Percentiles rank a stretch among this genome's conserved stretches.
phyloP scores from a whole-genome alignment of 2,113 vertebrate genomes.

The Myotis yumanensis region DNA sequence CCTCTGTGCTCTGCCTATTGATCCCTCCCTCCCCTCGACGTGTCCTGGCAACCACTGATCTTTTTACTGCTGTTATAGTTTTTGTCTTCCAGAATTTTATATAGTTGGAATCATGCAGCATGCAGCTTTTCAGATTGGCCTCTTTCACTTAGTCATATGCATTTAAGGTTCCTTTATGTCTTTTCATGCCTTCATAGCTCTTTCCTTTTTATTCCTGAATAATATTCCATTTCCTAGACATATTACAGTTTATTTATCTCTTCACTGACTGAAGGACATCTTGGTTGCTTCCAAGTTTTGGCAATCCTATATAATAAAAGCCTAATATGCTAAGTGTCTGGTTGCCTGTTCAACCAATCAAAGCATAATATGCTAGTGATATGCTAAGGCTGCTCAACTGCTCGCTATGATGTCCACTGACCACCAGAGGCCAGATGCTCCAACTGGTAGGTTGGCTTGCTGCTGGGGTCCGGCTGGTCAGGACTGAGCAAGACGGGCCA shows the following conservation, averaged over 20 bases:
- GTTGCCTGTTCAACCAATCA: too few species aligned
- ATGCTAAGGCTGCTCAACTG: too few species aligned
- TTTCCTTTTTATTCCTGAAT: constrained; percentile 10
- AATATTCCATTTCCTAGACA: background rate
- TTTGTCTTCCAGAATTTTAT: background rate
- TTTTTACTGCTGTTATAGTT: background rate
- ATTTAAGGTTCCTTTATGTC: background rate
- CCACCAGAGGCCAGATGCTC: too few species aligned
- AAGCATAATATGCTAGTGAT: too few species aligned
- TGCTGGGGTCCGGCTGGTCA: too few species aligned
- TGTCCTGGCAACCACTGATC: background rate
- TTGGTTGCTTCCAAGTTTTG: constrained; percentile 3
- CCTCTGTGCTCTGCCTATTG: background rate
- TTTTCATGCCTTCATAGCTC: background rate
- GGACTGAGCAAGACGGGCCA: too few species aligned
- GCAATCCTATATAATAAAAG: background rate
- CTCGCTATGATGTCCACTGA: too few species aligned
- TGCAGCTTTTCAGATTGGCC: background rate
- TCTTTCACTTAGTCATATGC: background rate
- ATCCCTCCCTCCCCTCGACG: background rate
- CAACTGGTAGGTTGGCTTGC: too few species aligned
- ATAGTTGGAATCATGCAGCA: background rate
- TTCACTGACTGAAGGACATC: background rate
- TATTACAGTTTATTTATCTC: background rate
- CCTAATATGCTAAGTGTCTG: too few species aligned